A percentile compares a stretch with the other conserved stretches of the same genome.
Conservation (phyloP, 2,113 vertebrate species). For the Cyphomyrus plagiostoma region DNA sequence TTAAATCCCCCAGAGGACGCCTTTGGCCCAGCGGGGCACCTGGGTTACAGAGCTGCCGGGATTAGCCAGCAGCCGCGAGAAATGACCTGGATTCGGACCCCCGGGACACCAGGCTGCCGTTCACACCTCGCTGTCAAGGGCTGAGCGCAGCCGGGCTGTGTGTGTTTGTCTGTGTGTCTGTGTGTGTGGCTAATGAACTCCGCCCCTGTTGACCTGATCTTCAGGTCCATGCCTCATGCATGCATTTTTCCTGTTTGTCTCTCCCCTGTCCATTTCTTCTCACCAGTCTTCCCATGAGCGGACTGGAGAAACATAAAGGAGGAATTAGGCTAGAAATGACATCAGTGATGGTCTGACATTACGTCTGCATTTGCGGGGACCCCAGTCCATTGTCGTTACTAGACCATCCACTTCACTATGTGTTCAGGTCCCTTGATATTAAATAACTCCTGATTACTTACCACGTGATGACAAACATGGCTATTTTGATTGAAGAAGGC, state of each 20-base stretch:
- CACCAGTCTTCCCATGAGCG: neutral
- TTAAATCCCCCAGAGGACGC: slow-evolving; percentile 60
- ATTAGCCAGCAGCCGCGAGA: slow-evolving; percentile 71
- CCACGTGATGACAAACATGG: neutral
- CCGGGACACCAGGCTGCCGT: slow-evolving; percentile 65
- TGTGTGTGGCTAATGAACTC: neutral
- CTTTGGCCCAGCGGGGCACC: slow-evolving; percentile 62
- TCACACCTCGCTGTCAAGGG: slow-evolving; percentile 62
- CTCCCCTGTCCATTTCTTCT: neutral
- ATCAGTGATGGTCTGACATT: neutral
- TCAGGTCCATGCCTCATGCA: neutral
- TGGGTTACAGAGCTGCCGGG: slow-evolving; percentile 72
- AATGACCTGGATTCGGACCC: slow-evolving; percentile 72
- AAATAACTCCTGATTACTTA: neutral
- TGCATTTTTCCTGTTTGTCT: neutral
- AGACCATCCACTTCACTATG: neutral
- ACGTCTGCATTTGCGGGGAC: neutral
- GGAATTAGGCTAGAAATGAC: neutral
- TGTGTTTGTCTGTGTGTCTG: neutral
- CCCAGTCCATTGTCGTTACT: neutral
- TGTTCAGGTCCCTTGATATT: neutral
- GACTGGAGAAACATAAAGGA: neutral
- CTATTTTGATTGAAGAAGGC: neutral
- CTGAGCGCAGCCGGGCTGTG: slow-evolving; percentile 52
- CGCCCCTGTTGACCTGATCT: neutral